Evolutionary conservation across 2,113 vertebrate genomes (phyloP), one percentile per base, ranked within the genome.

Genomic region (Toxotes chatareus): DNA sequence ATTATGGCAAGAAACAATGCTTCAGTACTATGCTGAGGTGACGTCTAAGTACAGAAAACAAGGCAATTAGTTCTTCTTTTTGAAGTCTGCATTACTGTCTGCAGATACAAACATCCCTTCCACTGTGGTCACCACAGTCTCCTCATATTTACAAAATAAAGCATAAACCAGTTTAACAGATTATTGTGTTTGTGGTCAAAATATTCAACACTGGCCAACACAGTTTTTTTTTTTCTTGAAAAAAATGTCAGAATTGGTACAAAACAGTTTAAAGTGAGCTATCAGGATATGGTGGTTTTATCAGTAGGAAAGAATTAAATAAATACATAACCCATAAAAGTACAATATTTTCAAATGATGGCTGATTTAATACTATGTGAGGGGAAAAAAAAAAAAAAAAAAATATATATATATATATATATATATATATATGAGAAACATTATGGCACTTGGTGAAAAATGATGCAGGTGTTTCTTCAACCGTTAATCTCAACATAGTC

Each of bases 91-190:
- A 23, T 76, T 21, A 40, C 61, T 13, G 17, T 69, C 21, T 27
- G 14, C 32, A 60, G 9, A 62, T n/a, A 42, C 36, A 85, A 32
- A 57, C 23, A 1, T 56, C 66, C 49, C 68, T 63, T 77, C 63
- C 31, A 27, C 32, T 23, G 47, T 42, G 44, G 31, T 65, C 63
- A 75, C 21, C 56, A 71, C 27, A 86, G 60, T 80, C 36, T 64
- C 76, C 4, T 65, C 60, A 59, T 84, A 86, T 91, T 79, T 92
- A 87, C 89, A 87, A 76, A 92, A 85, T 75, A 80, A 60, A 79
- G 67, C 49, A 79, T 3, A 51, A 73, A 55, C 34, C 69, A 84
- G 61, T n/a, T 55, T 32, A 77, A 79, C 13, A 75, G 62, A 73
- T 63, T 44, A 55, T 59, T 74, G 19, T 73, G 77, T 86, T 88